A percentile compares a stretch with the other conserved stretches of the same genome.
Evolutionary conservation across 2,797 vertebrate genomes (phyloP).

Genomic region (Mus caroli): DNA sequence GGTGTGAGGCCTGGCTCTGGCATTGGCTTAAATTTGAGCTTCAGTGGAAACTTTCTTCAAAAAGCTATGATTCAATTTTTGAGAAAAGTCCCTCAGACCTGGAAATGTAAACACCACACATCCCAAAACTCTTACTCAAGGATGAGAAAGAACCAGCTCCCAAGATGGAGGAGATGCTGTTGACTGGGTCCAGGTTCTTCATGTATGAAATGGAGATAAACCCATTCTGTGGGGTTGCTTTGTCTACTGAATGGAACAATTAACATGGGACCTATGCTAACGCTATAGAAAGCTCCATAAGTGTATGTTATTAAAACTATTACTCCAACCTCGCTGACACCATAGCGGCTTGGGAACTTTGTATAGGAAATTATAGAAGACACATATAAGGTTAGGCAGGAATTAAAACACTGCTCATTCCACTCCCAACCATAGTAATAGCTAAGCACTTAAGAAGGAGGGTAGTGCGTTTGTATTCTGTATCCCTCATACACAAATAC

Average conservation of each 20-base stretch:
- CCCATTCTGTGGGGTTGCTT: background rate
- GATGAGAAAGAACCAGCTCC: background rate
- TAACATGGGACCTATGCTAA: background rate
- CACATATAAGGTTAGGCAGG: background rate
- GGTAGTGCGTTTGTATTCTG: background rate
- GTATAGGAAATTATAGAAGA: background rate
- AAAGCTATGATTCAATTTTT: constrained; percentile 5
- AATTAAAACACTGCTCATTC: background rate
- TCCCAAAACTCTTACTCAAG: background rate
- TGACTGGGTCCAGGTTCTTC: background rate
- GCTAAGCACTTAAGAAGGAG: background rate
- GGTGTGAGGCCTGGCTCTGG: constrained; percentile 13
- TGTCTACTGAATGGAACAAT: constrained; percentile 49
- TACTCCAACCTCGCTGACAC: constrained; percentile 16
- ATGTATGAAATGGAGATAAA: constrained; percentile 14
- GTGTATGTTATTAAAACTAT: constrained; percentile 62
- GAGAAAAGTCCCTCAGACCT: background rate
- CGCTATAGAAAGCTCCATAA: constrained; percentile 26
- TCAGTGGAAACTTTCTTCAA: constrained; percentile 48
- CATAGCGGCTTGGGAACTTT: background rate
- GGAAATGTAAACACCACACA: background rate
- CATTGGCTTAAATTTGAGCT: constrained; percentile 28
- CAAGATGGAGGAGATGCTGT: background rate
- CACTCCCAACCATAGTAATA: background rate
- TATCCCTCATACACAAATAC: background rate